Conservation (phyloP, 2,797 vertebrate species). For the Malacoctenus gilli region DNA sequence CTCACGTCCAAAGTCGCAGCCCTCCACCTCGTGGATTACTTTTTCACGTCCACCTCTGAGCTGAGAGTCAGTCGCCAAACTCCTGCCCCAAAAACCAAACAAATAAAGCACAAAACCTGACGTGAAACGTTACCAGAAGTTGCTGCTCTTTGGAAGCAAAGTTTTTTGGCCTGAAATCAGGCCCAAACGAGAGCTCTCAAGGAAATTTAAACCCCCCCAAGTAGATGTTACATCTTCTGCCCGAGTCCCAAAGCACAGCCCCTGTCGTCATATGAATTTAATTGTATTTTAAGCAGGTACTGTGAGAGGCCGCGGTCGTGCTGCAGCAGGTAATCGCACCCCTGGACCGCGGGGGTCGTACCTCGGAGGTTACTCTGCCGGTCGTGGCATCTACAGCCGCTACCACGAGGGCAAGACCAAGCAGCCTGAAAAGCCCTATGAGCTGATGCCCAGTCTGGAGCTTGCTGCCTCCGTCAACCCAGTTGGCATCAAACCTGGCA, state of each 20-base stretch:
- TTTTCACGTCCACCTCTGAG: conserved; percentile 13
- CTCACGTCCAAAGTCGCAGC: conserved; percentile 31
- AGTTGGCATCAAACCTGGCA: conserved; percentile 94
- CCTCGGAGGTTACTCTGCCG: conserved; percentile 98
- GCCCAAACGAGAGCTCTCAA: background rate
- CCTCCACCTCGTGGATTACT: too few species aligned
- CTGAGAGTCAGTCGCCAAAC: conserved; percentile 26
- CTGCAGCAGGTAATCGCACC: conserved; percentile 91
- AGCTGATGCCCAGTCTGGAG: conserved; percentile 95
- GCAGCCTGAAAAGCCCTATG: conserved; percentile 93
- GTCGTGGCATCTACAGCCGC: conserved; percentile 99
- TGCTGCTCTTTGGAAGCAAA: background rate
- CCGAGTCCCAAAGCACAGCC: conserved; percentile 48
- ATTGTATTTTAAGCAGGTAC: conserved; percentile 98
- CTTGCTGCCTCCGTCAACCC: conserved; percentile 90
- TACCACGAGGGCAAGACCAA: conserved; percentile 99
- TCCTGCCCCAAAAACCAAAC: too few species aligned
- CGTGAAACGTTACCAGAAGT: conserved; percentile 6
- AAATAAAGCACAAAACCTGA: too few species aligned
- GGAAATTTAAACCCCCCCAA: conserved; percentile 5
- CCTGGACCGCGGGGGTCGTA: conserved; percentile 96
- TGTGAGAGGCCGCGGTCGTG: conserved; percentile 96
- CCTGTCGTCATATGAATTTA: conserved; percentile 71
- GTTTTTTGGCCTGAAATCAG: background rate
- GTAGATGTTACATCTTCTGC: conserved; percentile 29